Evolutionary conservation across 2,888 invertebrate species (phyloP), one percentile per base, ranked within the genome.

Genomic region (Polyploca ridens): DNA sequence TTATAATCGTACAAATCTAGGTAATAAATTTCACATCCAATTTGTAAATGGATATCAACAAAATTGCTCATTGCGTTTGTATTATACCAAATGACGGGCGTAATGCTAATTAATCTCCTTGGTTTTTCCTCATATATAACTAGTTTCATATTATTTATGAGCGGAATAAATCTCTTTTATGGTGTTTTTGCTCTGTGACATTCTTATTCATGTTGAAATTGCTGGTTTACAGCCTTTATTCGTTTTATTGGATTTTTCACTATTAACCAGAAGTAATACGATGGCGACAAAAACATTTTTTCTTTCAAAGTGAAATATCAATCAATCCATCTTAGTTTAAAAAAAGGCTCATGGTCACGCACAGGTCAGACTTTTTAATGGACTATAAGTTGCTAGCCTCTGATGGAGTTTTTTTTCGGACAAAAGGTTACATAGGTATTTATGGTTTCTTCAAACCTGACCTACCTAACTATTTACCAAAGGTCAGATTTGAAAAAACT

Each of bases 61-160:
- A 41, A 61, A 35, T 16, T 60, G 38, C 38, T 38, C n/a, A 14
- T 11, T 38, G 16, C n/a, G 35, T 35, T 35, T 35, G 16, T 60
- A 38, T 11, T 13, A 61, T 19, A 54, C 19, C 19, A 19, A 41
- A 63, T 62, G 63, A 49, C 66, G 49, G 63, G 46, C 57, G 49
- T 62, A 38, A 63, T 59, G 54, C 41, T 58, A 62, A 63, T 62
- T 57, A 38, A 13, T 64, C 54, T 58, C 41, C 62, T 19, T 38
- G 38, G 19, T 46, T 62, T 58, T 59, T 64, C 46, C 54, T 58
- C 33, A 41, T 19, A n/a, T 54, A 62, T 33, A 54, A n/a, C 14
- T 3, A 49, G 54, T 19, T 54, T 46, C 10, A n/a, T 46, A 19
- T 54, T 10, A 59, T 59, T 59, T 59, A 59, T 35, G 33, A 59